Evolutionary conservation across 2,888 invertebrate species (phyloP).

Genomic region (Sarcophaga variegata): DNA sequence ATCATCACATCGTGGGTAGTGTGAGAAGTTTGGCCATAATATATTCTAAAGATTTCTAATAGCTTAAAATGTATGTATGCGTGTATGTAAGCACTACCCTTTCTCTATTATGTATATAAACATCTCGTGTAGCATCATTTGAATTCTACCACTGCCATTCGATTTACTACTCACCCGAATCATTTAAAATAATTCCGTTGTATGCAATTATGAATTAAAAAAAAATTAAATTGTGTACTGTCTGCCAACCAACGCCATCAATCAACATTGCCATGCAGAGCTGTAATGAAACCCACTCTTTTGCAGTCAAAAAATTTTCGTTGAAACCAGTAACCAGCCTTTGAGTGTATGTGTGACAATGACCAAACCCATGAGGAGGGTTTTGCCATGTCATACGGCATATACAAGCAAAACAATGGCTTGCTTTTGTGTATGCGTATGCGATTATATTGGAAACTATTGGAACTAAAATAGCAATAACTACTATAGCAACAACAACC

Average conservation of each 20-base stretch:
- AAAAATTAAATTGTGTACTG: not conserved
- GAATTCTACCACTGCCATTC: not conserved
- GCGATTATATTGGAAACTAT: conserved; percentile 4
- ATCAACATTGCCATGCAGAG: conserved; percentile 23
- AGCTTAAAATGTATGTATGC: too few species aligned
- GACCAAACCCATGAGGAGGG: not conserved
- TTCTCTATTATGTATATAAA: too few species aligned
- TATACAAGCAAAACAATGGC: not conserved
- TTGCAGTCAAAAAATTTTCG: conserved; percentile 23
- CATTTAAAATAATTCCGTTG: conserved; percentile 2
- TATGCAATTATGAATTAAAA: not conserved
- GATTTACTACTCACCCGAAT: not conserved
- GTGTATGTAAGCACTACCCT: too few species aligned
- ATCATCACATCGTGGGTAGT: too few species aligned
- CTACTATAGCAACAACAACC: conserved; percentile 19
- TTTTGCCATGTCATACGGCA: not conserved
- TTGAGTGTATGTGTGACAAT: not conserved
- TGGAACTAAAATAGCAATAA: conserved; percentile 20
- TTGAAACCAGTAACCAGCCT: not conserved
- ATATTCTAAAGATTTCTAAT: too few species aligned
- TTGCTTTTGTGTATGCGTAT: not conserved
- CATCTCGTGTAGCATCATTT: not conserved
- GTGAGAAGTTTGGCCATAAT: too few species aligned
- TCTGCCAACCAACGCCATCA: conserved; percentile 8
- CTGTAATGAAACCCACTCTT: not conserved